Conservation (phyloP, 2,888 invertebrate species). For the Amphimallon solstitiale region DNA sequence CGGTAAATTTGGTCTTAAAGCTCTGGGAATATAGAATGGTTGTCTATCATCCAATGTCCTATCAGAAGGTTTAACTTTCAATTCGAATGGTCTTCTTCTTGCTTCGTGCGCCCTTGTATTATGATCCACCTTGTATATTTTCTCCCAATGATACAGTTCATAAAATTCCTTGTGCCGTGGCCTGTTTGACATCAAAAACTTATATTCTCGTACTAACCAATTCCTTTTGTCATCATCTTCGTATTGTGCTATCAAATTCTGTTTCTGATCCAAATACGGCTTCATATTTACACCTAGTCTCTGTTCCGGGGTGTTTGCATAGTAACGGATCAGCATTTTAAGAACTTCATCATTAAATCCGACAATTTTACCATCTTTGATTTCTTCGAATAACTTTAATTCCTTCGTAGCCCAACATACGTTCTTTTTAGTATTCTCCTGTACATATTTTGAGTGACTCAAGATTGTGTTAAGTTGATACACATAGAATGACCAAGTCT, state of each 20-base stretch:
- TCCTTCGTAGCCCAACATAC: conserved; percentile 82
- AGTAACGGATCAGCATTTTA: conserved; percentile 77
- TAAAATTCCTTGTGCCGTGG: conserved; percentile 71
- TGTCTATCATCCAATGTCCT: conserved; percentile 75
- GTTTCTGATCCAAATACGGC: conserved; percentile 75
- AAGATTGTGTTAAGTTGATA: conserved; percentile 92
- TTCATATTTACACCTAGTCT: conserved; percentile 72
- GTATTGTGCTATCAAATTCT: conserved; percentile 73
- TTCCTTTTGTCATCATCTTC: conserved; percentile 73
- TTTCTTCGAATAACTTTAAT: conserved; percentile 76
- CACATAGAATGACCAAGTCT: conserved; percentile 83
- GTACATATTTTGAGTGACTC: conserved; percentile 71
- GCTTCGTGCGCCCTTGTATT: conserved; percentile 76
- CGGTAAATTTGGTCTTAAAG: conserved; percentile 69
- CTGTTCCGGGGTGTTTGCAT: conserved; percentile 74
- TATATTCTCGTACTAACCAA: conserved; percentile 77
- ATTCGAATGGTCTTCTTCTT: conserved; percentile 76
- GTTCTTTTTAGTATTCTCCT: conserved; percentile 77
- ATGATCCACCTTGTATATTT: conserved; percentile 79
- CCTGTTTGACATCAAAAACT: conserved; percentile 75
- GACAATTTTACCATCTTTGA: conserved; percentile 76
- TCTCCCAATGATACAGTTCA: conserved; percentile 84
- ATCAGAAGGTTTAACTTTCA: conserved; percentile 70
- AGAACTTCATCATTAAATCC: conserved; percentile 86
- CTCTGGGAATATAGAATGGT: conserved; percentile 77